A percentile compares a stretch with the other conserved stretches of the same genome.
Conservation (phyloP, 2,888 invertebrate species). For the Bibio marci region DNA sequence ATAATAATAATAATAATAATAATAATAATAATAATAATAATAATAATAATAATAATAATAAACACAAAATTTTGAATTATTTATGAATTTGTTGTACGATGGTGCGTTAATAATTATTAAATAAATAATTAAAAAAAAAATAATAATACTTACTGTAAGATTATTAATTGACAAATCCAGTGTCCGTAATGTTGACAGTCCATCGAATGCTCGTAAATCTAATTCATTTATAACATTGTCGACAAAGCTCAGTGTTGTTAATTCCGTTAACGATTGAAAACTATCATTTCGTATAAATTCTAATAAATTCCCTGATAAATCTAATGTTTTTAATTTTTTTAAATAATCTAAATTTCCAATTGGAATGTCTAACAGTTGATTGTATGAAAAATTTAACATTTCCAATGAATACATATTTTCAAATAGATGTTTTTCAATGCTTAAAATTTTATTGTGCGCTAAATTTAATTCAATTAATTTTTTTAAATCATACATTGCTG, state of each 20-base stretch:
- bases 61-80: no score
- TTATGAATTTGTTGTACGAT: no score
- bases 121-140: background rate
- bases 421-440: slow-evolving; percentile 52
- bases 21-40: no score
- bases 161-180: slow-evolving; percentile 70
- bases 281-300: slow-evolving; percentile 52
- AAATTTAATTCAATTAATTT: slow-evolving; percentile 57
- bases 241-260: slow-evolving; percentile 51
- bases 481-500: slow-evolving; percentile 62
- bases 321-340: slow-evolving; percentile 49
- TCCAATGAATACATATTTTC: slow-evolving; percentile 50
- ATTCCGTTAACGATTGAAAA: slow-evolving; percentile 51
- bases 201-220: slow-evolving; percentile 54
- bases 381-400: slow-evolving; percentile 57
- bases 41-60: no score
- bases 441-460: slow-evolving; percentile 56
- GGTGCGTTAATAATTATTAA: no score
- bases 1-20: no score
- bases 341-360: slow-evolving; percentile 47
- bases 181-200: slow-evolving; percentile 50
- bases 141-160: slow-evolving; percentile 39
- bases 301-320: slow-evolving; percentile 64
- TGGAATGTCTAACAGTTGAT: slow-evolving; percentile 62
- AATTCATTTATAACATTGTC: slow-evolving; percentile 60